Conservation (phyloP, 2,888 invertebrate genomes). For the Camponotus fellah region DNA sequence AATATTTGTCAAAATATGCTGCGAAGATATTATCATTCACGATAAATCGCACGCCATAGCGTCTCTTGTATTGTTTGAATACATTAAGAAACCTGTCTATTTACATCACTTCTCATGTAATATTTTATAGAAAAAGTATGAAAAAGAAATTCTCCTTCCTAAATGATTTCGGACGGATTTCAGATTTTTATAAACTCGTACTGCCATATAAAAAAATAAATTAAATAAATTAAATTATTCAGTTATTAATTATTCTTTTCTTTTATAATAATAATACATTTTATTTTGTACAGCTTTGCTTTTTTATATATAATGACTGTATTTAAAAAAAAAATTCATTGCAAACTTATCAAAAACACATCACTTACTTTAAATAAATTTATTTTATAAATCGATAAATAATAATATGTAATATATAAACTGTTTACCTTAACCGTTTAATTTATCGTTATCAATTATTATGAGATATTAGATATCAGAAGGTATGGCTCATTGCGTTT, state of each 20-base stretch:
- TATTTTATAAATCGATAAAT: neutral
- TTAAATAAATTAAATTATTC: too few relatives aligned
- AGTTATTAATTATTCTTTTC: too few relatives aligned
- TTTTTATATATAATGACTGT: neutral
- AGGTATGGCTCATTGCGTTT: neutral
- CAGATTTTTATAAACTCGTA: neutral
- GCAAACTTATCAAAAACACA: too few relatives aligned
- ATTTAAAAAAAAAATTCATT: neutral
- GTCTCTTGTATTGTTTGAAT: neutral
- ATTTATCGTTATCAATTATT: neutral
- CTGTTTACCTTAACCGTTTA: neutral
- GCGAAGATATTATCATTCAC: constrained; percentile 42
- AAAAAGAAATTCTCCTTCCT: neutral
- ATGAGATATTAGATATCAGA: neutral
- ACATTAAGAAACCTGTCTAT: constrained; percentile 3
- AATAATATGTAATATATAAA: neutral
- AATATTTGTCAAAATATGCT: constrained; percentile 38
- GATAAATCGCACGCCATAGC: constrained; percentile 6
- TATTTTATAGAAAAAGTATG: constrained; percentile 25
- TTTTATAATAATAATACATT: neutral
- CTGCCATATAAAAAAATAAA: neutral
- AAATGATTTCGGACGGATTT: neutral
- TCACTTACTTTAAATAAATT: neutral
- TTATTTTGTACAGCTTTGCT: constrained; percentile 1
- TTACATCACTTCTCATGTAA: constrained; percentile 2